Evolutionary conservation across 2,888 invertebrate genomes (phyloP).

Genomic region (Dione juno): DNA sequence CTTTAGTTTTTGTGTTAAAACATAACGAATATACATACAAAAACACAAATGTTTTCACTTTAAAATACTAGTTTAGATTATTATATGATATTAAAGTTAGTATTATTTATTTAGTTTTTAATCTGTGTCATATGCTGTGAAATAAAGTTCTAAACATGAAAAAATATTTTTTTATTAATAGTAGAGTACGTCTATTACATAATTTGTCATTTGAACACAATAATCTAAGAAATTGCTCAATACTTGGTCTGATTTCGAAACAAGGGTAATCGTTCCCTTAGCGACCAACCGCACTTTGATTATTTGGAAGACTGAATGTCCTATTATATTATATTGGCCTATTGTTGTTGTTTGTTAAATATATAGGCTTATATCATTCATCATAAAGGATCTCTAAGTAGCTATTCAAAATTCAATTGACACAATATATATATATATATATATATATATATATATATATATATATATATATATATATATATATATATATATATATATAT

Average conservation of each 20-base stretch:
- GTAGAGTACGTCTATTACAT: neutral
- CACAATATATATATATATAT: neutral
- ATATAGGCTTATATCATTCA: slow-evolving; percentile 8
- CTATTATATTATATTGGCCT: slow-evolving; percentile 16
- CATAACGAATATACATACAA: too few relatives aligned
- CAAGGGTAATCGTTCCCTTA: slow-evolving; percentile 17
- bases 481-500: too few relatives aligned
- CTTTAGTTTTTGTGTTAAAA: too few relatives aligned
- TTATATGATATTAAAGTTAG: too few relatives aligned
- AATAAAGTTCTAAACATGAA: neutral
- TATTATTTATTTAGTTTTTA: too few relatives aligned
- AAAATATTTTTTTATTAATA: neutral
- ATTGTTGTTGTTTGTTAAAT: slow-evolving; percentile 19
- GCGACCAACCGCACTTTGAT: slow-evolving; percentile 19
- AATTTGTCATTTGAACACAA: slow-evolving; percentile 8
- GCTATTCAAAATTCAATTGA: slow-evolving; percentile 4
- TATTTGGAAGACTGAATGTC: slow-evolving; percentile 21
- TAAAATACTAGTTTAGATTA: too few relatives aligned
- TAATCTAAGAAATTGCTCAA: slow-evolving; percentile 8
- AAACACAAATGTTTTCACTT: too few relatives aligned
- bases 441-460: slow-evolving; percentile 2
- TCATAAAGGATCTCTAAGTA: neutral
- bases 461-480: too few relatives aligned
- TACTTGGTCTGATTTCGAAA: slow-evolving; percentile 11
- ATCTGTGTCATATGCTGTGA: too few relatives aligned